Conservation (phyloP, 2,797 vertebrate species). For the Dromococcyx pavoninus region DNA sequence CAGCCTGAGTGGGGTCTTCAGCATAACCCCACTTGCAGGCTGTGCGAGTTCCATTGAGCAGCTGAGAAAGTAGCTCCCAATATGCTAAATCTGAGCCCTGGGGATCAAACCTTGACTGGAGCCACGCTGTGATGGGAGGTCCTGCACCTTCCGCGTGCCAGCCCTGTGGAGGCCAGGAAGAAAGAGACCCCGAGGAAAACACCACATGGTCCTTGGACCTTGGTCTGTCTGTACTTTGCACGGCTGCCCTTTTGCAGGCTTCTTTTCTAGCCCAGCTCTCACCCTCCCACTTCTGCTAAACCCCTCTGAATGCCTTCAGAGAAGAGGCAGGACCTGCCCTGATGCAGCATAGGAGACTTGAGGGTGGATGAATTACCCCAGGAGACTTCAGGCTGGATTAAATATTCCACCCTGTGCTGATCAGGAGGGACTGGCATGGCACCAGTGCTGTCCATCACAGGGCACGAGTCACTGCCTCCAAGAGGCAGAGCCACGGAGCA, state of each 20-base stretch:
- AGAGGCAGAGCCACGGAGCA: too few relatives aligned
- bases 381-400: neutral
- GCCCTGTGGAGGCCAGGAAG: neutral
- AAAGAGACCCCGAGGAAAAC: neutral
- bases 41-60: fast-evolving
- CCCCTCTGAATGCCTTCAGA: neutral
- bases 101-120: neutral
- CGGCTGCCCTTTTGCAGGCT: neutral
- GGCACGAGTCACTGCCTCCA: too few relatives aligned
- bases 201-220: neutral
- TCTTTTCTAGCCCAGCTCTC: neutral
- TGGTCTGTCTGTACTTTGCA: too few relatives aligned
- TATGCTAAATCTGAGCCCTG: neutral
- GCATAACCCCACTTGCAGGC: fast-evolving
- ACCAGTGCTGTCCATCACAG: too few relatives aligned
- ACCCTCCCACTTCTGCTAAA: neutral
- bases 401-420: too few relatives aligned
- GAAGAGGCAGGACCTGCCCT: neutral
- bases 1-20: neutral
- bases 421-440: too few relatives aligned
- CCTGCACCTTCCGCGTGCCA: fast-evolving
- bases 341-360: neutral
- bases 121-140: neutral
- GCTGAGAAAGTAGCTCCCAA: neutral
- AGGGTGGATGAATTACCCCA: too few relatives aligned